A percentile compares a stretch with the other conserved stretches of the same genome.
Conservation (phyloP, 2,797 vertebrate genomes). For the Takifugu ocellatus region DNA sequence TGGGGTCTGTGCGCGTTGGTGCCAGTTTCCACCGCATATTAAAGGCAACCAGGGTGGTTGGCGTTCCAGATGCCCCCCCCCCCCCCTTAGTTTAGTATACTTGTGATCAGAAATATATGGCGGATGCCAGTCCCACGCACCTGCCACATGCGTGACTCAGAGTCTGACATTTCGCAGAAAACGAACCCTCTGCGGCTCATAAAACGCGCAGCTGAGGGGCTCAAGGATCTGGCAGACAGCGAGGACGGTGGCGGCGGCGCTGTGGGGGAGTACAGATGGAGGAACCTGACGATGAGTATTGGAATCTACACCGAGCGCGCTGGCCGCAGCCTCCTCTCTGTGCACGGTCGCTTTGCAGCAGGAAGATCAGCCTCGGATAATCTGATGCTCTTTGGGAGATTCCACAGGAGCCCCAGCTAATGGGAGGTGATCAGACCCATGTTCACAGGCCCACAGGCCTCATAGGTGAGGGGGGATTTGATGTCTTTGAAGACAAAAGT, state of each 20-base stretch:
- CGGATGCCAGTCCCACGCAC: slow-evolving; percentile 50
- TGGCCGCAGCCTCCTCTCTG: too few relatives aligned
- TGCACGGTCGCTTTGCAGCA: too few relatives aligned
- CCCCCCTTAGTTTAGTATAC: slow-evolving; percentile 37
- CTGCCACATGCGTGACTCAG: slow-evolving; percentile 49
- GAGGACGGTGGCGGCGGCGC: slow-evolving; percentile 17
- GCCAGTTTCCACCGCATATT: slow-evolving; percentile 1
- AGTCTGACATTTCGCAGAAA: slow-evolving; percentile 56
- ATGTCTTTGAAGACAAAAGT: too few relatives aligned
- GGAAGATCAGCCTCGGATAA: neutral
- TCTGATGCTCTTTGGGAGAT: too few relatives aligned
- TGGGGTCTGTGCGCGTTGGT: slow-evolving; percentile 6
- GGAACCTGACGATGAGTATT: slow-evolving; percentile 30
- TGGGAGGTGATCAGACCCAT: too few relatives aligned
- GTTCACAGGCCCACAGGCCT: too few relatives aligned
- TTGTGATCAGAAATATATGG: slow-evolving; percentile 49
- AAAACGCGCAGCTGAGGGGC: slow-evolving; percentile 42
- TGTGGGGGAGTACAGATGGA: slow-evolving; percentile 33
- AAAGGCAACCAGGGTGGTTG: neutral
- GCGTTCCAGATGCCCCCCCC: slow-evolving; percentile 7
- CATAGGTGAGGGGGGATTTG: too few relatives aligned
- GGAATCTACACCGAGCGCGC: slow-evolving; percentile 7
- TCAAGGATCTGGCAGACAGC: slow-evolving; percentile 35
- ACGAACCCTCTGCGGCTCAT: slow-evolving; percentile 37
- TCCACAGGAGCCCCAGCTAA: too few relatives aligned